Evolutionary conservation across 2,888 invertebrate species (phyloP), one percentile per base, ranked within the genome.

Genomic region (Drosophila parthenogenetica): DNA sequence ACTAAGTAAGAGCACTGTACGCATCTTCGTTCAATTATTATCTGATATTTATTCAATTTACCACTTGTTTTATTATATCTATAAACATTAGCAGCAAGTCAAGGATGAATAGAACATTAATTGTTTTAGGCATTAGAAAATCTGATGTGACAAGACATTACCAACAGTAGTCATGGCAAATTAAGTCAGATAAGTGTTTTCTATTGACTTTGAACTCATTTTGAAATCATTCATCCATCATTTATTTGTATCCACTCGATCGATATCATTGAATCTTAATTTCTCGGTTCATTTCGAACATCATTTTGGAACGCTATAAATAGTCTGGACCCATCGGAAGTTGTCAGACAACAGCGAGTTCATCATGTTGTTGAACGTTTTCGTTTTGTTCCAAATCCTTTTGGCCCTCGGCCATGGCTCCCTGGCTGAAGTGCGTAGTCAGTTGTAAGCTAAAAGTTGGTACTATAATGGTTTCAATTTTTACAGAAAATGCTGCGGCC

Each of bases 401-500:
- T 63, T 83, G 50, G 73, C 77, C 10, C 29, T 82, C 0, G 67
- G 64, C 60, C 67, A 63, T 46, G 46, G 61, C 7, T 53, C 68
- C n/a, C 57, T 77, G 53, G 88, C 83, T 3, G 90, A 84, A 69
- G 90, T 89, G 46, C 79, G 84, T 77, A 3, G 1, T 7, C 1
- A 4, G 5, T 0, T 8, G 3, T 32, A 1, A 13, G 7, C 0
- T 35, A 13, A 13, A 5, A 13, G 13, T 35, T 4, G 13, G 13
- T 35, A 11, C 8, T 13, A 13, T 13, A 17, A 25, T 13, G 5
- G 11, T 50, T 22, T 14, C 16, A 0, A 1, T 5, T 5, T 5
- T 40, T 10, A 13, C 50, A 92, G 91, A 91, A 90, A 91, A 82
- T 91, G 58, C 71, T 92, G 73, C 87, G 91, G 2, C 90, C 91